A percentile compares a stretch with the other conserved stretches of the same genome.
phyloP scores from a whole-genome alignment of 23 tunicate genomes.

The Oikopleura vanhoeffeni region DNA sequence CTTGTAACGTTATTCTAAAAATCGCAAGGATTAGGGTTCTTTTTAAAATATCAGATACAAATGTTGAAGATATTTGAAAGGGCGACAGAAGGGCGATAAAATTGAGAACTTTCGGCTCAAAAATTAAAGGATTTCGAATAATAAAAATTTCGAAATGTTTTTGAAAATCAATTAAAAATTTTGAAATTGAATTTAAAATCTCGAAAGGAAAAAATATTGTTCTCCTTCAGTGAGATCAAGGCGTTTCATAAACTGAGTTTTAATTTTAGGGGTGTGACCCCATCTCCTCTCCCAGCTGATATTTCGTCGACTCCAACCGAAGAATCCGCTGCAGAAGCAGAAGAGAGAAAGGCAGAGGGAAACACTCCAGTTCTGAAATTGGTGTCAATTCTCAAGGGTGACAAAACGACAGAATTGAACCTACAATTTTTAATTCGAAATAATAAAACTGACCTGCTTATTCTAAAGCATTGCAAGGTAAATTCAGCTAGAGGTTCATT shows the following conservation, averaged over 20 bases:
- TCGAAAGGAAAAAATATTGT: too few species aligned
- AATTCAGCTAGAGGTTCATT: constrained; percentile 34
- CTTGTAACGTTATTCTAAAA: too few species aligned
- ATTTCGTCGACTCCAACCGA: neutral
- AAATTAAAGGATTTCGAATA: too few species aligned
- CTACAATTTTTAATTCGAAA: constrained; percentile 79
- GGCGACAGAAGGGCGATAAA: too few species aligned
- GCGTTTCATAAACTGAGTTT: neutral
- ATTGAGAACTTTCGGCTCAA: too few species aligned
- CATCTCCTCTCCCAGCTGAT: neutral
- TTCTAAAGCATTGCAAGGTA: constrained; percentile 59
- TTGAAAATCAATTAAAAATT: too few species aligned
- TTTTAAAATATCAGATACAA: too few species aligned
- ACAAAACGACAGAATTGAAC: constrained; percentile 73
- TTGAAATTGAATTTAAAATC: too few species aligned
- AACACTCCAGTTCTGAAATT: neutral
- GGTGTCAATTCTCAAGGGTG: constrained; percentile 42
- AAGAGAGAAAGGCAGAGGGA: neutral
- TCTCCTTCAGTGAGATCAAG: too few species aligned
- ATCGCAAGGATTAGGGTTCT: too few species aligned
- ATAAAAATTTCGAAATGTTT: too few species aligned
- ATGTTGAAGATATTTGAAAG: too few species aligned
- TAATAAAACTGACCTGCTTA: constrained; percentile 65
- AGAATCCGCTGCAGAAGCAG: neutral
- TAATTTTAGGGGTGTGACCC: neutral